Conservation (phyloP, 2,888 invertebrate species). For the Scotopteryx bipunctaria region DNA sequence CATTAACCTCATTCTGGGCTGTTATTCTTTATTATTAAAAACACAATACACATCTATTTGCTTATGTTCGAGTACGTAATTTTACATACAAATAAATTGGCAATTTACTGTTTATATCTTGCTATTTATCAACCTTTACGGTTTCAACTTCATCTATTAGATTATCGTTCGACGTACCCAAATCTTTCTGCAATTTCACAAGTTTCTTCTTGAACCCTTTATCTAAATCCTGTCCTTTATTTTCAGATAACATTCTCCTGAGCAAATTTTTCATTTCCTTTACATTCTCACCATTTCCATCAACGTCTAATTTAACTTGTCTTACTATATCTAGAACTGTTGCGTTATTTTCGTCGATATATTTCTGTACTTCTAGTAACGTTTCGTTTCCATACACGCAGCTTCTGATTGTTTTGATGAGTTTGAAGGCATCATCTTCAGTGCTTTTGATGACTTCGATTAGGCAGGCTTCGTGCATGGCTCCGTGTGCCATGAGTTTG, state of each 20-base stretch:
- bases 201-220: conserved; percentile 53
- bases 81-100: too few species aligned
- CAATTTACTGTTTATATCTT: neutral
- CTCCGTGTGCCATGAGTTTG: conserved; percentile 74
- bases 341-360: conserved; percentile 60
- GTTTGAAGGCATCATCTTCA: conserved; percentile 65
- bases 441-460: conserved; percentile 71
- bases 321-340: conserved; percentile 59
- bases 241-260: conserved; percentile 55
- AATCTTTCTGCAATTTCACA: conserved; percentile 47
- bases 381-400: conserved; percentile 56
- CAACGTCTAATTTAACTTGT: conserved; percentile 28
- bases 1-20: conserved; percentile 7
- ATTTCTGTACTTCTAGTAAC: conserved; percentile 43
- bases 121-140: conserved; percentile 38
- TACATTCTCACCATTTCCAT: conserved; percentile 36
- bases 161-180: conserved; percentile 46
- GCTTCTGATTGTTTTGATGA: conserved; percentile 51
- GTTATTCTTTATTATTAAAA: conserved; percentile 7
- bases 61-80: too few species aligned
- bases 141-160: conserved; percentile 11
- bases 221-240: conserved; percentile 46
- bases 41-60: conserved; percentile 4
- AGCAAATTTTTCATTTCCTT: conserved; percentile 56
- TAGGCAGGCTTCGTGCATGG: conserved; percentile 79